These are phyloP conservation scores for Hirudinaria manillensis DNA, from an alignment of 2,888 invertebrate species.

Conservation along the genomic window DNA sequence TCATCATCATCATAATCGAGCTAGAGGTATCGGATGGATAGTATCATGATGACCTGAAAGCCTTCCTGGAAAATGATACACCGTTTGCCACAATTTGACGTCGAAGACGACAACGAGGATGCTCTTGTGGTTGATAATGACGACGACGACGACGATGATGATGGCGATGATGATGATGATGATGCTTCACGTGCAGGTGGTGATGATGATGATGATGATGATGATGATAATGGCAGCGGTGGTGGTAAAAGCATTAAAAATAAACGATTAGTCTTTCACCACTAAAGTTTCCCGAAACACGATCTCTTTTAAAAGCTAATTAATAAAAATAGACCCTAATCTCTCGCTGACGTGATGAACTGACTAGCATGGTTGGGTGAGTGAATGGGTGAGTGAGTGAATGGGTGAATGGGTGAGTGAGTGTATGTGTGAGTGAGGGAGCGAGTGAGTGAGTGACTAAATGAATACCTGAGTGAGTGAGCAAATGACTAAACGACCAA, in stretches of 20 bases:
- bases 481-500: no score
- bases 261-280: neutral
- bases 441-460: neutral
- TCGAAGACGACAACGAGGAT: no score
- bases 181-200: constrained; percentile 4
- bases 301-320: no score
- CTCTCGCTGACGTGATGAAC: neutral
- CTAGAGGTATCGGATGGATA: no score
- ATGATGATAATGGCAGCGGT: constrained; percentile 4
- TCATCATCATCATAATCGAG: no score
- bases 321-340: no score
- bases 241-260: constrained; percentile 3
- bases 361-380: neutral
- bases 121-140: constrained; percentile 22
- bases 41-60: no score
- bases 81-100: no score
- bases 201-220: constrained; percentile 25
- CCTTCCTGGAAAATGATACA: no score
- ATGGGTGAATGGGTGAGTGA: neutral
- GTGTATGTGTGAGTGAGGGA: neutral
- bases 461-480: no score
- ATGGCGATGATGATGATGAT: constrained; percentile 24
- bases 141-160: constrained; percentile 23
- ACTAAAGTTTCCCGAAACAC: no score
- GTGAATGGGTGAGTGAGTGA: neutral